Percentiles rank a stretch among this genome's conserved stretches.
phyloP scores from a whole-genome alignment of 1,140 invertebrate species.

The Geopemphigus sp. region DNA sequence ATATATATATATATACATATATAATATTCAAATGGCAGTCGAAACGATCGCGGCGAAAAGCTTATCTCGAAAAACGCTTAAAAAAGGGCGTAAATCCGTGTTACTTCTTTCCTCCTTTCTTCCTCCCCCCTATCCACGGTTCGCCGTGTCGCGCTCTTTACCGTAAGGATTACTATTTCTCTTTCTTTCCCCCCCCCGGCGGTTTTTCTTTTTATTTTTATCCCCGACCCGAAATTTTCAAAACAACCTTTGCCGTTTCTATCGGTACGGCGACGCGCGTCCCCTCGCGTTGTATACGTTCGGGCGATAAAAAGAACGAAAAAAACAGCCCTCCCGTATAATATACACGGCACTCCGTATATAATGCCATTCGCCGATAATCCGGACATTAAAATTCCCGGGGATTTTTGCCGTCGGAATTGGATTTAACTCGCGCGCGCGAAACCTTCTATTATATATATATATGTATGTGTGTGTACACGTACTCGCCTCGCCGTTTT shows the following conservation, averaged over 20 bases:
- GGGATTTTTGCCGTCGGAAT: constrained; percentile 29
- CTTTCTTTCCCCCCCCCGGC: background rate
- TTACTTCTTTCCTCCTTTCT: background rate
- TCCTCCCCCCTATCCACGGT: too few species aligned
- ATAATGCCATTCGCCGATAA: constrained; percentile 40
- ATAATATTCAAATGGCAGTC: constrained; percentile 34
- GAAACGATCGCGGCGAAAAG: constrained; percentile 11
- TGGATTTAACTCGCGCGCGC: constrained; percentile 18
- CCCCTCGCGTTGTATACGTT: background rate
- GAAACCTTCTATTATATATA: background rate
- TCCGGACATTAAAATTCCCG: constrained; percentile 29
- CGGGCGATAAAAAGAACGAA: constrained; percentile 16
- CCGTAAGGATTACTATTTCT: constrained; percentile 33
- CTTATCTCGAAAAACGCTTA: constrained; percentile 44
- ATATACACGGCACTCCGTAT: background rate
- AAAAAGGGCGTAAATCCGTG: constrained; percentile 46
- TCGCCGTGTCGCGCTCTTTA: too few species aligned
- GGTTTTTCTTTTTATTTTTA: constrained; percentile 24
- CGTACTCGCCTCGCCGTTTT: background rate
- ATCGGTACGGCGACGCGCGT: background rate
- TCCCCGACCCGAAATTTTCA: constrained; percentile 33
- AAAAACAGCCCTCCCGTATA: background rate
- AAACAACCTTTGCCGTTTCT: constrained; percentile 43
- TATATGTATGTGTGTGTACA: background rate
- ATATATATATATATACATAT: too few species aligned